phyloP scores from a whole-genome alignment of 2,113 vertebrate species.

The Typhlomys cinereus region DNA sequence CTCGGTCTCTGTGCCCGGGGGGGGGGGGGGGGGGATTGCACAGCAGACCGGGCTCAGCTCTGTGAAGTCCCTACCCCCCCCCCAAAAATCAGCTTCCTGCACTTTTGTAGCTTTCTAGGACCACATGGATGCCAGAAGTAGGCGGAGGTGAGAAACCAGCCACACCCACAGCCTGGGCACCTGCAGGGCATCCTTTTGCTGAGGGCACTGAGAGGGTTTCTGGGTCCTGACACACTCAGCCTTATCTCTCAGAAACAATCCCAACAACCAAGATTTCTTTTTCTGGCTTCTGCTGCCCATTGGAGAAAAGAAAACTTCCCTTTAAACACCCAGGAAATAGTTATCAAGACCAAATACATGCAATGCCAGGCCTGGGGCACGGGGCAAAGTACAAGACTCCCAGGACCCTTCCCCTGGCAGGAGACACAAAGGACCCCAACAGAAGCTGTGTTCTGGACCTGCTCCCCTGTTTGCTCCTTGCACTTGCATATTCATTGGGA shows the following conservation, averaged over 20 bases:
- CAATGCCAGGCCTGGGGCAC: background rate
- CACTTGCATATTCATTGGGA: background rate
- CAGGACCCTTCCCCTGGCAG: rapidly evolving
- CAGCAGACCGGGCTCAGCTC: background rate
- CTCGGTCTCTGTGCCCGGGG: background rate
- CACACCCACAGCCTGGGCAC: rapidly evolving
- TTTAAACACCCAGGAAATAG: background rate
- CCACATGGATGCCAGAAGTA: background rate
- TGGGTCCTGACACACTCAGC: background rate
- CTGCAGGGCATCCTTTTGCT: rapidly evolving
- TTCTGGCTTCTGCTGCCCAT: background rate
- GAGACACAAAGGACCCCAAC: background rate
- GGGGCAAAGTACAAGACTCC: too few species aligned
- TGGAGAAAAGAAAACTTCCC: background rate
- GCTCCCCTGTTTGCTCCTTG: too few species aligned
- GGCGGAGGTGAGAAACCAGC: background rate
- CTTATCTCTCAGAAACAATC: background rate
- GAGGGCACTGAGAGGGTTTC: background rate
- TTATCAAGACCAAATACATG: rapidly evolving
- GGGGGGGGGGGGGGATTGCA: rapidly evolving
- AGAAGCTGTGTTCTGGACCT: background rate
- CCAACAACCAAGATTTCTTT: background rate
- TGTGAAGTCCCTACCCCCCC: background rate
- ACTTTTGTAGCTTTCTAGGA: background rate
- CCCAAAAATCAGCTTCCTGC: slow-evolving; percentile 8